A percentile compares a stretch with the other conserved stretches of the same genome.
Conservation (phyloP, 2,113 vertebrate species). For the Dascyllus trimaculatus region DNA sequence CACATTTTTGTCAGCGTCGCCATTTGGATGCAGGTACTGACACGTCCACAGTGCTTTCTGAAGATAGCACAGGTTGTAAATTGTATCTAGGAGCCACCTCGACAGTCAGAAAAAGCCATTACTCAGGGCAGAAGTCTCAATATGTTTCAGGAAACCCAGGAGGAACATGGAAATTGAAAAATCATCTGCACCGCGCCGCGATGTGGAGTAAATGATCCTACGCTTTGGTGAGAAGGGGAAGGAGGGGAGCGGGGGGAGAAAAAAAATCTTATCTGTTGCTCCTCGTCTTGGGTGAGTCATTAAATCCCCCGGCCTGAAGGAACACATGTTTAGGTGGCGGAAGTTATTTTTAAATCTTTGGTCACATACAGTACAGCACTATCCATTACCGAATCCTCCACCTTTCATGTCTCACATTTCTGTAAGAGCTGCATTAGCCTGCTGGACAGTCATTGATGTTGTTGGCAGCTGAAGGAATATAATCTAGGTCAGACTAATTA, state of each 20-base stretch:
- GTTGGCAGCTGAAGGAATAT: background rate
- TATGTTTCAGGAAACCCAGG: slow-evolving; percentile 69
- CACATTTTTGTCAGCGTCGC: background rate
- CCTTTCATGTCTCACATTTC: slow-evolving; percentile 21
- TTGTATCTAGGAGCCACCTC: slow-evolving; percentile 56
- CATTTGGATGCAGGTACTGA: slow-evolving; percentile 54
- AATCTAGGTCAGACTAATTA: slow-evolving; percentile 14
- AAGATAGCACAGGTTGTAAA: slow-evolving; percentile 56
- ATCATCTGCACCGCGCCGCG: slow-evolving; percentile 42
- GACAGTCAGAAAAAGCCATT: slow-evolving; percentile 57
- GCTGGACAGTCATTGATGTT: background rate
- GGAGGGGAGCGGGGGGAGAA: background rate
- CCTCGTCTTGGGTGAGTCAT: slow-evolving; percentile 51
- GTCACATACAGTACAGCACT: slow-evolving; percentile 20
- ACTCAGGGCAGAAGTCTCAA: slow-evolving; percentile 66
- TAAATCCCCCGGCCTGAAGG: slow-evolving; percentile 39
- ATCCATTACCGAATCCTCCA: slow-evolving; percentile 1
- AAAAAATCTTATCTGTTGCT: slow-evolving; percentile 35
- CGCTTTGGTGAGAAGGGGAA: slow-evolving; percentile 48
- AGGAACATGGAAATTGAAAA: slow-evolving; percentile 76
- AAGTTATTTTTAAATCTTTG: slow-evolving; percentile 52
- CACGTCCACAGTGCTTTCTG: slow-evolving; percentile 39
- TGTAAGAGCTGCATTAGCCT: background rate
- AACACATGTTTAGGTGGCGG: slow-evolving; percentile 58
- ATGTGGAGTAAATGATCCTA: slow-evolving; percentile 72